phyloP scores from a whole-genome alignment of 2,888 invertebrate genomes.

The Standfussiana lucernea region DNA sequence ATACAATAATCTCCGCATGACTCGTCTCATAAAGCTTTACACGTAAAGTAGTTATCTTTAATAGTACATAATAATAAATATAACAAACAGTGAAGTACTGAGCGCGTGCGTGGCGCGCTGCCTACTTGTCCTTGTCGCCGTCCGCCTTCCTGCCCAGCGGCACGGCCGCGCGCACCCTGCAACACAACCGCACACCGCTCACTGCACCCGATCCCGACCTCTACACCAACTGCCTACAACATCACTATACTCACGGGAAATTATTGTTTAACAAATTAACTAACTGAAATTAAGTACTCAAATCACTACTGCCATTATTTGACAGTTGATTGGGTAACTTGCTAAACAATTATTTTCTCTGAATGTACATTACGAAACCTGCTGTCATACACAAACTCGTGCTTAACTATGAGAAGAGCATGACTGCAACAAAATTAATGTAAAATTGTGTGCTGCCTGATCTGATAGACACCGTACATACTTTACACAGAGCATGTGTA shows the following conservation, averaged over 20 bases:
- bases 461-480: too few species aligned
- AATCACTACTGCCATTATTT: background rate
- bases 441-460: background rate
- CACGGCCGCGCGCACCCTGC: slow-evolving; percentile 96
- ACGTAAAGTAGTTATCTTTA: slow-evolving; percentile 88
- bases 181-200: slow-evolving; percentile 65
- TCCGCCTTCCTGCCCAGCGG: slow-evolving; percentile 97
- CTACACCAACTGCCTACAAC: too few species aligned
- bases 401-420: background rate
- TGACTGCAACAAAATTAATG: background rate
- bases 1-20: slow-evolving; percentile 90
- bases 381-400: background rate
- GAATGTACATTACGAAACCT: background rate
- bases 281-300: too few species aligned
- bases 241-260: background rate
- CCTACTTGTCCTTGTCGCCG: slow-evolving; percentile 96
- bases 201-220: background rate
- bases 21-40: slow-evolving; percentile 90
- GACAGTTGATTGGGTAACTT: background rate
- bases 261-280: too few species aligned
- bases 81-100: slow-evolving; percentile 88
- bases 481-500: background rate
- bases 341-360: background rate
- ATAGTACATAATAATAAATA: slow-evolving; percentile 89
- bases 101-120: slow-evolving; percentile 77